phyloP scores from a whole-genome alignment of 2,113 vertebrate genomes.

The Shinisaurus crocodilurus region DNA sequence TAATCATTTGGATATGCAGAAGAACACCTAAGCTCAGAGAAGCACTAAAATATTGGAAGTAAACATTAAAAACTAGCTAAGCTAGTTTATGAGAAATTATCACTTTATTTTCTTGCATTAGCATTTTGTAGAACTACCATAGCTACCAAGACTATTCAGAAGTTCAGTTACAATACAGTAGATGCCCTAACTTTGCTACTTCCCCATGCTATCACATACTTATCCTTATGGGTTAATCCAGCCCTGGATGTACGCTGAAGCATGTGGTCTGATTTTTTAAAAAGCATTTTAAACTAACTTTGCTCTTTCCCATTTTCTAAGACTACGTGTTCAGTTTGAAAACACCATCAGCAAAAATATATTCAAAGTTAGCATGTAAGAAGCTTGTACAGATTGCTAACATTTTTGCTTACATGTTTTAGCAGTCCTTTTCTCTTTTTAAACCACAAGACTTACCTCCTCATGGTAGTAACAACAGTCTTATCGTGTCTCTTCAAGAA shows the following conservation, averaged over 20 bases:
- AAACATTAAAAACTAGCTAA: background rate
- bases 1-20: background rate
- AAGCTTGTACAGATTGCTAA: background rate
- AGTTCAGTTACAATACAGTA: background rate
- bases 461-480: constrained; percentile 82
- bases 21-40: background rate
- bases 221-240: background rate
- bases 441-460: constrained; percentile 75
- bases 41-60: background rate
- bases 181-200: background rate
- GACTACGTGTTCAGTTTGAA: background rate
- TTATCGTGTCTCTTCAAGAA: constrained; percentile 84
- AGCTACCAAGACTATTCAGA: background rate
- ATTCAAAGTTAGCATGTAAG: background rate
- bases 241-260: too few species aligned
- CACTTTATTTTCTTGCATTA: background rate
- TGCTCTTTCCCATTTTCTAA: background rate
- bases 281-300: background rate
- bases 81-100: background rate
- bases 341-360: background rate
- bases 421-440: too few species aligned
- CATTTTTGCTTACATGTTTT: background rate
- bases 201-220: too few species aligned
- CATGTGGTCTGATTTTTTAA: background rate
- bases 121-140: background rate